These are phyloP conservation scores for Hafferia zeledoni DNA, from an alignment of 2,797 vertebrate genomes.

Conservation along the genomic window DNA sequence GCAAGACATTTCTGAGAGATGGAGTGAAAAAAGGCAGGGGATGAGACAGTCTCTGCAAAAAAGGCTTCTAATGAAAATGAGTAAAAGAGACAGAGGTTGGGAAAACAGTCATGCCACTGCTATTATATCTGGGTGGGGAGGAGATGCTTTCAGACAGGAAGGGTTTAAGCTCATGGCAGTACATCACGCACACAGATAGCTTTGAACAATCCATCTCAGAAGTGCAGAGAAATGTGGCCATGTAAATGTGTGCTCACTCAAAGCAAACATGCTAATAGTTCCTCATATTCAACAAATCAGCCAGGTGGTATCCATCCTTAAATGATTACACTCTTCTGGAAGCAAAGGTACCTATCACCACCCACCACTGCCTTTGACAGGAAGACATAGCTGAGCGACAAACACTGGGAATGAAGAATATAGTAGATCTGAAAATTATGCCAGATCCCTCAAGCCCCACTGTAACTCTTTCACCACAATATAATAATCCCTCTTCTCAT, in stretches of 20 bases:
- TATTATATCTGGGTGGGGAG: neutral
- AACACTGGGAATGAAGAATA: neutral
- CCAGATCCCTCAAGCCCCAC: neutral
- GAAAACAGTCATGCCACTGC: neutral
- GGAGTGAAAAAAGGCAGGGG: neutral
- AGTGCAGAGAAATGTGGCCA: neutral
- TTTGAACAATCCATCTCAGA: neutral
- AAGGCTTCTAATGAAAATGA: neutral
- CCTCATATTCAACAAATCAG: neutral
- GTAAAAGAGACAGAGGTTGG: neutral
- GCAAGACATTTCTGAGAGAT: neutral
- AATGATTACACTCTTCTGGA: neutral
- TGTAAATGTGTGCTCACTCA: neutral
- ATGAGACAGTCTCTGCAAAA: neutral
- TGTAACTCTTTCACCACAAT: neutral
- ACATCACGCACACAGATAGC: neutral
- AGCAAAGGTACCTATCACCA: neutral
- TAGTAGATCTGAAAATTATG: neutral
- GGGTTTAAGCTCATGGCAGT: neutral
- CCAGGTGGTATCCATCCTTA: neutral
- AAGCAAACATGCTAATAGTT: neutral
- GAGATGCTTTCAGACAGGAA: slow-evolving; percentile 22
- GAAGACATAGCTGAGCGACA: neutral
- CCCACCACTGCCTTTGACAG: neutral
- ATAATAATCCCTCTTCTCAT: neutral